Conservation (phyloP, 2,888 invertebrate genomes). For the Congeria kusceri region DNA sequence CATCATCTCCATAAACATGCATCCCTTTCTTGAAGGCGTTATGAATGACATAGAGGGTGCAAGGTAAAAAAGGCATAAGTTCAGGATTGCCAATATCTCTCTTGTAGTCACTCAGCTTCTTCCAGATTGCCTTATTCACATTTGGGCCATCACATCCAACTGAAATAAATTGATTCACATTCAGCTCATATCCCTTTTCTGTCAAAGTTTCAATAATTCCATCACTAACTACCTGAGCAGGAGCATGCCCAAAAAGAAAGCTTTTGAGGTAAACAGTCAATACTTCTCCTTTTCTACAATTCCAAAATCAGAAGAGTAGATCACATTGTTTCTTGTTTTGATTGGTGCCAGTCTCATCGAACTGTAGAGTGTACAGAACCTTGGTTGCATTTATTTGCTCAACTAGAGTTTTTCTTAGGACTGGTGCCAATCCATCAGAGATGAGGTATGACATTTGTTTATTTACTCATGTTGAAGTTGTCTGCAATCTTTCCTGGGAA, state of each 20-base stretch:
- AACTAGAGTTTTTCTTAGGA: conserved; percentile 33
- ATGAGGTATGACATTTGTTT: conserved; percentile 51
- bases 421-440: conserved; percentile 56
- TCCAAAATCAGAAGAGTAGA: conserved; percentile 51
- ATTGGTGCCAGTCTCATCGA: conserved; percentile 49
- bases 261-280: conserved; percentile 37
- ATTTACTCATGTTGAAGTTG: conserved; percentile 46
- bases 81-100: conserved; percentile 11
- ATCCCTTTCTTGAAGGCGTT: background rate
- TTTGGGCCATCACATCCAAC: conserved; percentile 62
- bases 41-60: background rate
- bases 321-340: conserved; percentile 54
- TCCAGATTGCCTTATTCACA: conserved; percentile 62
- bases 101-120: conserved; percentile 34
- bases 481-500: conserved; percentile 39
- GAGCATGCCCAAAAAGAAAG: conserved; percentile 58
- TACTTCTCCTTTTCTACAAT: conserved; percentile 31
- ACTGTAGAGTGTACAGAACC: conserved; percentile 29
- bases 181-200: conserved; percentile 32
- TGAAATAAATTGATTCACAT: conserved; percentile 25
- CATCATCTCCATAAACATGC: background rate
- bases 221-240: conserved; percentile 32
- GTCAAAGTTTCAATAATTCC: conserved; percentile 37
- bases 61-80: background rate
- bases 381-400: background rate